phyloP scores from a whole-genome alignment of 2,888 invertebrate species.

The Entomobrya multifasciata region DNA sequence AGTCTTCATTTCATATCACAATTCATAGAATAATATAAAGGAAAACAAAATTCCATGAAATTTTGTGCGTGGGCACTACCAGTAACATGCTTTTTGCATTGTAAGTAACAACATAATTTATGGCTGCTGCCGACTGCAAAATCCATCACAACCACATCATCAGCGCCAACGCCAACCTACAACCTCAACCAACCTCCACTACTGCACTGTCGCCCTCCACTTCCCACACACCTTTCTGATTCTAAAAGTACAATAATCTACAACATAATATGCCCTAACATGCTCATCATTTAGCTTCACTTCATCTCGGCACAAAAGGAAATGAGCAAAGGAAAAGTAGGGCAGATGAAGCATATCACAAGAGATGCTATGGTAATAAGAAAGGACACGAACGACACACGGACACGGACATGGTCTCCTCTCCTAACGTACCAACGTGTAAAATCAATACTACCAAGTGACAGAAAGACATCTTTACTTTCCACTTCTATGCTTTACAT shows the following conservation, averaged over 20 bases:
- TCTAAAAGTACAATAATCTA: neutral
- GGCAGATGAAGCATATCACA: slow-evolving; percentile 9
- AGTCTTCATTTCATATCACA: no score
- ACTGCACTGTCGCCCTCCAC: neutral
- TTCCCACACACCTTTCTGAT: neutral
- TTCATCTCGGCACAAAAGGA: neutral
- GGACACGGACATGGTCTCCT: no score
- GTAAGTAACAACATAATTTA: neutral
- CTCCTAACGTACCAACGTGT: neutral
- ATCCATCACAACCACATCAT: slow-evolving; percentile 7
- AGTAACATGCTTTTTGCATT: neutral
- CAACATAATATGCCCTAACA: neutral
- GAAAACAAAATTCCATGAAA: neutral
- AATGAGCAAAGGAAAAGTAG: slow-evolving; percentile 24
- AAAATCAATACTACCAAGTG: slow-evolving; percentile 46
- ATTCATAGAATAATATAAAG: no score
- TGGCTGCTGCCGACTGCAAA: neutral
- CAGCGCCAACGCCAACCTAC: no score
- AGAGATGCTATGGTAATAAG: neutral
- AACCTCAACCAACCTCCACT: neutral
- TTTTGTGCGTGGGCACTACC: neutral
- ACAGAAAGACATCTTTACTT: slow-evolving; percentile 3
- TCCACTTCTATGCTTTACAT: neutral
- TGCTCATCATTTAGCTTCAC: slow-evolving; percentile 31
- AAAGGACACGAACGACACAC: neutral